Conservation (phyloP, 2,113 vertebrate species). For the Sitta europaea region DNA sequence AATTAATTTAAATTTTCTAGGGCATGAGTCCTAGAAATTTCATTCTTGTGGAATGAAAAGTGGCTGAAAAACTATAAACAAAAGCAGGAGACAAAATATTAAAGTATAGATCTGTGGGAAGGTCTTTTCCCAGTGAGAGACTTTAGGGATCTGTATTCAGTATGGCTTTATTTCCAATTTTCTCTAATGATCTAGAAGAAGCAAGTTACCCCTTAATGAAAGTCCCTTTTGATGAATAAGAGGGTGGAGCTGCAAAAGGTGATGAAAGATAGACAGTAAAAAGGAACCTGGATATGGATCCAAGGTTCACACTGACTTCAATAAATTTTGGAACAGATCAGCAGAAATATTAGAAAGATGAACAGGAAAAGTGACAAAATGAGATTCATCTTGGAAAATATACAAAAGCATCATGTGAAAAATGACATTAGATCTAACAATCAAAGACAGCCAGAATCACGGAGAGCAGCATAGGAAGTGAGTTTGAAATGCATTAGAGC, state of each 20-base stretch:
- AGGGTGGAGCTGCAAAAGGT: background rate
- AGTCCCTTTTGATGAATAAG: background rate
- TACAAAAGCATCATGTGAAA: background rate
- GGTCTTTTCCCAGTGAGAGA: background rate
- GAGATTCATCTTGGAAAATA: background rate
- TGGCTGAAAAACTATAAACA: constrained; percentile 8
- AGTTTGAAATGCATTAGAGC: background rate
- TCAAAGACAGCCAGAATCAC: background rate
- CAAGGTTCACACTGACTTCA: background rate
- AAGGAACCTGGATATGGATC: background rate
- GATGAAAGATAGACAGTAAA: background rate
- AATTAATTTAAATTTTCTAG: constrained; percentile 43
- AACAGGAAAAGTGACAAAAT: background rate
- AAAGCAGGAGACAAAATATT: constrained; percentile 37
- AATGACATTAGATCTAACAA: background rate
- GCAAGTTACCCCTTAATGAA: background rate
- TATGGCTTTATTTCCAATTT: constrained; percentile 1
- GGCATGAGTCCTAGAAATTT: background rate
- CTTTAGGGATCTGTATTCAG: background rate
- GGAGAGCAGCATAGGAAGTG: background rate
- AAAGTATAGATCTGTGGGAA: background rate
- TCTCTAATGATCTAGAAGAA: background rate
- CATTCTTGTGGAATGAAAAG: constrained; percentile 34
- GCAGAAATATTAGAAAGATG: background rate
- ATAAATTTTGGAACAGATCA: background rate